Evolutionary conservation across 2,797 vertebrate genomes (phyloP).

Genomic region (Darevskia nairensis): DNA sequence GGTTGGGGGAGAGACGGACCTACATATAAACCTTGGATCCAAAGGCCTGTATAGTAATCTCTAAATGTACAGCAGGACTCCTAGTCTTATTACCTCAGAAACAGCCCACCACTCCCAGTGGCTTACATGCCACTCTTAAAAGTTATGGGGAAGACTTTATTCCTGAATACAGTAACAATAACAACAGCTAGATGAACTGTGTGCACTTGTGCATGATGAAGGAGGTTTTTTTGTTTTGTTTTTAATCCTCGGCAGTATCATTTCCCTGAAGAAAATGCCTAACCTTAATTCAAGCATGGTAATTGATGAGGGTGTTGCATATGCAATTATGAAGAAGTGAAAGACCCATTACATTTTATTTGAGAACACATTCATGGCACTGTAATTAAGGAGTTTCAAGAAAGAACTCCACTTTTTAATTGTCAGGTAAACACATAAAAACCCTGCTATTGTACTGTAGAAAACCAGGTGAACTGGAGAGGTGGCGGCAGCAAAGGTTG

Average conservation of each 20-base stretch:
- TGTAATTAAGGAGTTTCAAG: slow-evolving; percentile 39
- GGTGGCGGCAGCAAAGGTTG: not conserved
- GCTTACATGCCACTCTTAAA: not conserved
- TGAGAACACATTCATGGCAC: not conserved
- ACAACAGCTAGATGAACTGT: no score
- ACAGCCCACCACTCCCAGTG: not conserved
- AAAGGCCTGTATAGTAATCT: not conserved
- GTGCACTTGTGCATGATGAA: not conserved
- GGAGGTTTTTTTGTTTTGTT: no score
- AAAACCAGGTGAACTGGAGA: slow-evolving; percentile 4
- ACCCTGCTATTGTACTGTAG: not conserved
- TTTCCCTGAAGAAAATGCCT: not conserved
- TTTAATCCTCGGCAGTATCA: not conserved
- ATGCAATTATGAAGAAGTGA: slow-evolving; percentile 33
- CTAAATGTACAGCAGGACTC: not conserved
- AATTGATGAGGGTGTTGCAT: not conserved
- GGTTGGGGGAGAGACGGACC: no score
- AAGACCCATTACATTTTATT: slow-evolving; percentile 31
- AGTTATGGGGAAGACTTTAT: no score
- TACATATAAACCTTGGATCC: no score
- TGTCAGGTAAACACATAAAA: slow-evolving; percentile 36
- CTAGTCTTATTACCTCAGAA: no score
- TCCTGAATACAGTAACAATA: not conserved
- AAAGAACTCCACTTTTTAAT: slow-evolving; percentile 18
- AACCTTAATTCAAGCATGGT: not conserved